Evolutionary conservation across 37 sponge, comb jelly and placozoan species (phyloP), one percentile per base, ranked within the genome.

Genomic region (Hexactinellida sp.): DNA sequence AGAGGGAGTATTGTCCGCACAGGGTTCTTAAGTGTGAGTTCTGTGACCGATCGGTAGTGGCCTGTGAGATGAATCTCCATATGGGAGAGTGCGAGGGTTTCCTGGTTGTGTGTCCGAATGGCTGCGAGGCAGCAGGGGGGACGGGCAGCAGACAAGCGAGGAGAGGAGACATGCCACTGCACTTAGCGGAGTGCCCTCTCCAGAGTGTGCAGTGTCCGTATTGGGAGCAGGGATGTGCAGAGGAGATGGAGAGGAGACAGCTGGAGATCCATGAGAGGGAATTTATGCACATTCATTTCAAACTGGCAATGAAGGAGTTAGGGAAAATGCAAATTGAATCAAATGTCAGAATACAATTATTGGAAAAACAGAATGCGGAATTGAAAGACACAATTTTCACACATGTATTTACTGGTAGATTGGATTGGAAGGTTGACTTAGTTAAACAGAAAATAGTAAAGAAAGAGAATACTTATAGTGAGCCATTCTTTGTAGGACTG

Each of bases 161-260:
- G 13, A 13, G 13, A 41, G 47, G 47, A 41, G 47, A 41, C 5
- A 5, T 41, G 10, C 47, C 47, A 16, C 13, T 13, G 5, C 47
- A 41, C 13, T 41, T 41, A 41, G 47, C 10, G 13, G 47, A 41
- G 13, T 41, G 47, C 13, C 47, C 47, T 41, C 47, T 41, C 5
- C 47, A 41, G 13, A 13, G 13, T 16, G 47, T 41, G 13, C 10
- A 41, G 47, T 41, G 47, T 41, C 47, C 47, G 5, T 41, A 41
- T 13, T 5, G 10, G 5, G 47, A 41, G 47, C 13, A 41, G 10
- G 76, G 76, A 63, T 63, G 76, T 63, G 13, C 1, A 63, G 76
- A 63, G 76, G 30, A 63, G 76, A 63, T 63, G 76, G 76, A 63
- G 34, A 63, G 76, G 76, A 63, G 76, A n/a, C 5, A 25, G 30